phyloP scores from a whole-genome alignment of 2,113 vertebrate genomes.

The Zosterops borbonicus region DNA sequence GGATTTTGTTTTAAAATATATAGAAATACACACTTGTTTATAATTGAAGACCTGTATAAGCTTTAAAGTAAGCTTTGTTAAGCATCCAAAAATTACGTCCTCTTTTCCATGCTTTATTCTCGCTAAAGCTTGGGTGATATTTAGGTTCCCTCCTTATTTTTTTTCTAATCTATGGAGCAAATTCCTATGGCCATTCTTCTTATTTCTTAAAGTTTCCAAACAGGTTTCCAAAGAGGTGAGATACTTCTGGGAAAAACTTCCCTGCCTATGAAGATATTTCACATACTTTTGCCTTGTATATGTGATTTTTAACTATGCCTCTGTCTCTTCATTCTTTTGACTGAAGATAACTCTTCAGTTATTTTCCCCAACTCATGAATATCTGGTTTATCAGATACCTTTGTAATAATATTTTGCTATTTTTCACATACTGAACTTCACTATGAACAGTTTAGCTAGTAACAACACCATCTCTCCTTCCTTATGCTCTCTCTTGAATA shows the following conservation, averaged over 20 bases:
- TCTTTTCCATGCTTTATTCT: background rate
- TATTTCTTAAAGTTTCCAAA: background rate
- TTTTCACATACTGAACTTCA: background rate
- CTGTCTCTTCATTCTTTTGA: background rate
- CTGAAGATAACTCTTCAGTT: background rate
- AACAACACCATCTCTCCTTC: background rate
- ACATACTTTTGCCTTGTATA: background rate
- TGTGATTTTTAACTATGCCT: background rate
- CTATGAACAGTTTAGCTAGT: background rate
- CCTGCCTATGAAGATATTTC: background rate
- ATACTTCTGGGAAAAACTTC: background rate
- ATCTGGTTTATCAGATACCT: background rate
- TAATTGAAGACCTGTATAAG: background rate
- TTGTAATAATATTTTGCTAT: background rate
- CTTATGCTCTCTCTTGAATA: rapidly evolving
- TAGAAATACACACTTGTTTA: background rate
- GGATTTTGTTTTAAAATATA: background rate
- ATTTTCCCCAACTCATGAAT: background rate
- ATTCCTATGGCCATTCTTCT: background rate
- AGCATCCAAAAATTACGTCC: background rate
- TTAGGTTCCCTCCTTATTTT: background rate
- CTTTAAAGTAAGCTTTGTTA: background rate
- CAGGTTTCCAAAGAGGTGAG: background rate
- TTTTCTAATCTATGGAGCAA: background rate
- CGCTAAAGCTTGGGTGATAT: background rate